Evolutionary conservation across 2,113 vertebrate species (phyloP), one percentile per base, ranked within the genome.

Genomic region (Gadus macrocephalus): DNA sequence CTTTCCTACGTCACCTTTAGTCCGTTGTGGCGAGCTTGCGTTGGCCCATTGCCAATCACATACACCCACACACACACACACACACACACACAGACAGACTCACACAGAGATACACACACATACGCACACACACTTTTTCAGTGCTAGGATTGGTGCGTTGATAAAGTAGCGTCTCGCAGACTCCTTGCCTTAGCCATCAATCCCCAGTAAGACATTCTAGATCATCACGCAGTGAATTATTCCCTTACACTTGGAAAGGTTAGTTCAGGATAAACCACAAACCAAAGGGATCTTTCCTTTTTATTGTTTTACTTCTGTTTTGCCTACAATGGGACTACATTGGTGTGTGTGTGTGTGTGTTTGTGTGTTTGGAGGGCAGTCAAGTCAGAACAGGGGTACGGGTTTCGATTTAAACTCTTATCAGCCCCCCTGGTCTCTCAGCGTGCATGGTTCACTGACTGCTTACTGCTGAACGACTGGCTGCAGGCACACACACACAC

Each of bases 21-120:
- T 86, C 81, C 2, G n/a, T 16, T 68, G 53, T 93, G 91, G 81
- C 83, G 92, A 94, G 93, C 83, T 84, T 95, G 91, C 85, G 87
- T 94, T 96, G 93, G 93, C 92, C 27, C 68, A 53, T 71, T 83
- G 74, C 81, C 82, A 63, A 61, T 35, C 62, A 49, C 68, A 74
- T 70, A 68, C 70, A 69, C 72, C 62, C 73, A 28, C 61, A 27
- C 56, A 64, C 69, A 63, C 55, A 68, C 74, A 67, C 68, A 79
- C 61, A 77, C 71, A 77, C 42, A 49, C 42, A 72, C 72, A 68
- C 70, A 69, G 69, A 66, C 70, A 28, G 55, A 35, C 42, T 61
- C 64, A 73, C 70, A 70, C 70, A 69, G 69, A 66, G 70, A 27
- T 55, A 35, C 38, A 61, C 69, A 63, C 55, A 68, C 74, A 67